phyloP scores from a whole-genome alignment of 2,797 vertebrate species.

The Podarcis lilfordi region DNA sequence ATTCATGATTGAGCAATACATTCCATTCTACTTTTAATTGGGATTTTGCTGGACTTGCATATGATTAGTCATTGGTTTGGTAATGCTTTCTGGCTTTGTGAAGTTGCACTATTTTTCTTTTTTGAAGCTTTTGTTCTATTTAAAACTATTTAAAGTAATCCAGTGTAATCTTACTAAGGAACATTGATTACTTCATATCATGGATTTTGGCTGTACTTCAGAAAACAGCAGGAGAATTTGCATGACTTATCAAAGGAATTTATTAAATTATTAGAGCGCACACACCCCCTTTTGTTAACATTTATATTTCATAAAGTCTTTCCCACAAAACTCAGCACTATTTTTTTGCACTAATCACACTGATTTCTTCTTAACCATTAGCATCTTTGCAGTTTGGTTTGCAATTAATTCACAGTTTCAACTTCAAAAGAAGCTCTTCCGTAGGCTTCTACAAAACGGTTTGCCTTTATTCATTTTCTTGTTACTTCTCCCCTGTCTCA shows the following conservation, averaged over 20 bases:
- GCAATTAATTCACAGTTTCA: constrained; percentile 21
- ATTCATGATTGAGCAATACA: constrained; percentile 64
- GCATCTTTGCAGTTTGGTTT: constrained; percentile 9
- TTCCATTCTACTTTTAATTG: constrained; percentile 64
- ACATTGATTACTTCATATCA: constrained; percentile 60
- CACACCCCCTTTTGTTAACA: constrained; percentile 22
- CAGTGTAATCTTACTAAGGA: constrained; percentile 61
- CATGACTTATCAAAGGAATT: constrained; percentile 27
- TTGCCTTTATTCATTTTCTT: constrained; percentile 1
- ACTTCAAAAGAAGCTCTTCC: neutral
- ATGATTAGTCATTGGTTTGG: constrained; percentile 36
- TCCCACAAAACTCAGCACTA: neutral
- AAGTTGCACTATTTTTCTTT: constrained; percentile 25
- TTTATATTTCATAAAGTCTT: constrained; percentile 8
- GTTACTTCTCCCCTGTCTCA: neutral
- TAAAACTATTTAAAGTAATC: constrained; percentile 66
- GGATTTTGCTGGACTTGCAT: constrained; percentile 37
- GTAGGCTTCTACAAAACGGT: neutral
- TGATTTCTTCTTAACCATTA: neutral
- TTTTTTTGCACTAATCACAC: neutral
- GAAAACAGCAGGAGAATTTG: constrained; percentile 24
- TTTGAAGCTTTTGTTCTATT: constrained; percentile 59
- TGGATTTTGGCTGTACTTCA: constrained; percentile 28
- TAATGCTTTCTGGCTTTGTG: constrained; percentile 37
- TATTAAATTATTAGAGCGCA: neutral